Evolutionary conservation across 2,888 invertebrate genomes (phyloP), one percentile per base, ranked within the genome.

Genomic region (Litoditis marina): DNA sequence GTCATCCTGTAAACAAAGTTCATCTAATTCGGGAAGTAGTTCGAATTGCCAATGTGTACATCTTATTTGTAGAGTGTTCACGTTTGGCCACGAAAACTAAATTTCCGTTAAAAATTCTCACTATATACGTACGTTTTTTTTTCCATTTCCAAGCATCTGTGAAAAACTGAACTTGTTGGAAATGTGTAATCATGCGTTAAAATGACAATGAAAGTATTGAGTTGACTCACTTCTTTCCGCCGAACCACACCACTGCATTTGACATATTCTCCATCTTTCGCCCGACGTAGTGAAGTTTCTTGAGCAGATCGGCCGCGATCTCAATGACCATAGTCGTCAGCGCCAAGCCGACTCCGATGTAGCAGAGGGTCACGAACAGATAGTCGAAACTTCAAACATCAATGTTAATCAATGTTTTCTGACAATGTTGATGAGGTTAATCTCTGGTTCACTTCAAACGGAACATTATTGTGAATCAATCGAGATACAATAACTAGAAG

Each of bases 211-310:
- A 2, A 47, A 31, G 25, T 31, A 25, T 32, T 11, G n/a, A 39
- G 50, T 25, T 25, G 4, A 8, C 47, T 44, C 13, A 79, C 79
- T 78, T 78, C 53, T 76, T 76, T n/a, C 79, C 80, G 32, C 80
- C 80, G 54, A 80, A 80, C 80, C 80, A 80, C 8, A 80, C 76
- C 2, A 71, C 71, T 5, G 77, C 77, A 51, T 64, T 69, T 13
- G 73, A 76, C 8, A 78, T 79, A 63, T 79, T 79, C 49, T 78
- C 78, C 61, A 80, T 78, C 59, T 76, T 78, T 19, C 80, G 58
- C 25, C 80, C 80, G 36, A 73, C 69, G 60, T 80, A 78, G 57
- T 80, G 80, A 16, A 80, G 44, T 56, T 79, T 77, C 58, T 75
- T 78, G 51, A 79, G 59, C 22, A 70, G 62, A 61, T 79, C 79